Evolutionary conservation across 2,888 invertebrate species (phyloP).

Genomic region (Spisula subtruncata): DNA sequence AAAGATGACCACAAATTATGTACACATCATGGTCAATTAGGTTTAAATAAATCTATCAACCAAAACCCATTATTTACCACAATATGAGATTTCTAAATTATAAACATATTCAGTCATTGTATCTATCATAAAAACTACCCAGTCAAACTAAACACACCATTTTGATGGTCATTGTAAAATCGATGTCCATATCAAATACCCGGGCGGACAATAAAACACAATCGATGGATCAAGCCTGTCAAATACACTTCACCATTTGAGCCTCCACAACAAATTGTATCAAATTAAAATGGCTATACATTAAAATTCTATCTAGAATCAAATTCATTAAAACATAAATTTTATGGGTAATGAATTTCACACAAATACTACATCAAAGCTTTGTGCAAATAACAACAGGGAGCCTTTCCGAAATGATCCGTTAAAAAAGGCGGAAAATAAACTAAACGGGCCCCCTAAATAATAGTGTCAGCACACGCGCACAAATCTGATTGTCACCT

Average conservation of each 20-base stretch:
- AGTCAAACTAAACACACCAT: background rate
- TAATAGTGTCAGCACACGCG: conserved; percentile 31
- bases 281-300: conserved; percentile 46
- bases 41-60: background rate
- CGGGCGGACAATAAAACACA: conserved; percentile 33
- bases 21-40: background rate
- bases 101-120: background rate
- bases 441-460: conserved; percentile 44
- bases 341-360: conserved; percentile 59
- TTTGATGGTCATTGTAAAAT: conserved; percentile 1
- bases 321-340: conserved; percentile 50
- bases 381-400: conserved; percentile 32
- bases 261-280: conserved; percentile 42
- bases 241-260: conserved; percentile 36
- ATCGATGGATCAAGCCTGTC: conserved; percentile 40
- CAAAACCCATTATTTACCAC: background rate
- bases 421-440: conserved; percentile 52
- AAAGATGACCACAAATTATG: conserved; percentile 2
- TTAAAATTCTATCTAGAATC: conserved; percentile 35
- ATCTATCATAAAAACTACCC: background rate
- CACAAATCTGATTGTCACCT: conserved; percentile 50
- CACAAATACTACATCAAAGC: conserved; percentile 64
- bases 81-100: conserved; percentile 19
- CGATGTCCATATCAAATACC: conserved; percentile 36
- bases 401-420: conserved; percentile 24